These are phyloP conservation scores for Anagrus nilaparvatae DNA, from an alignment of 1,140 invertebrate species.

Conservation along the genomic window DNA sequence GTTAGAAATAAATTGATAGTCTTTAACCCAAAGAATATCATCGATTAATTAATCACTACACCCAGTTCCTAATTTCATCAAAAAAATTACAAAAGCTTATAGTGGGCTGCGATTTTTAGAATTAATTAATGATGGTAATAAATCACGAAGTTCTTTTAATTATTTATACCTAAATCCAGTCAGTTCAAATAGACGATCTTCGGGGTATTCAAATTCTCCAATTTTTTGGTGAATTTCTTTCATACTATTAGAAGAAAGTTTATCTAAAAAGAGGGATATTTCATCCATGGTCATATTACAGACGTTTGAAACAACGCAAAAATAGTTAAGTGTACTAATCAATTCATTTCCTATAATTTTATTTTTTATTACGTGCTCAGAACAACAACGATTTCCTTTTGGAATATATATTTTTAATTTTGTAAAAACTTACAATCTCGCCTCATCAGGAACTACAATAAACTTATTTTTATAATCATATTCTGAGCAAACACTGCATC, in stretches of 20 bases:
- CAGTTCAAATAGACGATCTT: too few species aligned
- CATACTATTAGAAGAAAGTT: slow-evolving; percentile 5
- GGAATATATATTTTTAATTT: slow-evolving; percentile 13
- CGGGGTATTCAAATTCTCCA: too few species aligned
- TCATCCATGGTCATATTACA: slow-evolving; percentile 8
- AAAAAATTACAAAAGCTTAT: slow-evolving; percentile 16
- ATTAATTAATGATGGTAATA: too few species aligned
- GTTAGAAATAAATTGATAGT: too few species aligned
- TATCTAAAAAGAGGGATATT: slow-evolving; percentile 8
- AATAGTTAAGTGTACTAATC: slow-evolving; percentile 10
- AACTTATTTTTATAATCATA: too few species aligned
- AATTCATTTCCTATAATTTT: slow-evolving; percentile 14
- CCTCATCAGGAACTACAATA: slow-evolving; percentile 11
- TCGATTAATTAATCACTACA: too few species aligned
- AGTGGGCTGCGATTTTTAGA: too few species aligned
- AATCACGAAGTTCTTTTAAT: too few species aligned
- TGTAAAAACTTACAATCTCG: slow-evolving; percentile 11
- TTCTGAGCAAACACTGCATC: too few species aligned
- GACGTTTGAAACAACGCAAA: slow-evolving; percentile 10
- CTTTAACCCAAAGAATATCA: too few species aligned
- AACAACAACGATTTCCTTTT: slow-evolving; percentile 16
- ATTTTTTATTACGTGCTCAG: slow-evolving; percentile 14
- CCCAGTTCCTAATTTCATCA: too few species aligned
- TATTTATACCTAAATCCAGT: slow-evolving; percentile 14
- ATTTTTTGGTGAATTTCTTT: too few species aligned